Percentiles rank a stretch among this genome's conserved stretches.
Evolutionary conservation across 2,888 invertebrate genomes (phyloP).

Genomic region (Drosophila nr. medialis): DNA sequence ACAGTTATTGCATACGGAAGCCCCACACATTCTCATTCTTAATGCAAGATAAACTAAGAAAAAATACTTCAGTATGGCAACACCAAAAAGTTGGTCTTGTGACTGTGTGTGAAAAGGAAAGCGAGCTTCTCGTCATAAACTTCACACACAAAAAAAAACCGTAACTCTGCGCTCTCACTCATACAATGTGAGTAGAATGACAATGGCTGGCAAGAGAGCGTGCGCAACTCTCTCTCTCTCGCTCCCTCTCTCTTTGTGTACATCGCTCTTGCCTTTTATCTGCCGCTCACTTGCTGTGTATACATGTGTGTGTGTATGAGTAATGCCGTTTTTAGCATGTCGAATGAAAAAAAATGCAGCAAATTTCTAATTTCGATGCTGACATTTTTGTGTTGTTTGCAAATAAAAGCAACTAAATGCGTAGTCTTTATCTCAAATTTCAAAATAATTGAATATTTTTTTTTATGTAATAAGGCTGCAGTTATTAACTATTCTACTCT

Average conservation of each 20-base stretch:
- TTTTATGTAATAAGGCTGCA: slow-evolving; percentile 48
- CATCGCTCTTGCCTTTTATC: slow-evolving; percentile 28
- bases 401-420: slow-evolving; percentile 49
- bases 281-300: slow-evolving; percentile 25
- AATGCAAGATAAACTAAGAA: slow-evolving; percentile 32
- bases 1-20: slow-evolving; percentile 31
- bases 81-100: slow-evolving; percentile 68
- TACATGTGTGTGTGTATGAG: slow-evolving; percentile 57
- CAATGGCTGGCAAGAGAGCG: slow-evolving; percentile 53
- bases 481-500: slow-evolving; percentile 32
- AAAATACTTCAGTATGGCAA: slow-evolving; percentile 64
- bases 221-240: slow-evolving; percentile 46
- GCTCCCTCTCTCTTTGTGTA: slow-evolving; percentile 6
- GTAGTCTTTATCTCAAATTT: slow-evolving; percentile 29
- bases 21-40: slow-evolving; percentile 21
- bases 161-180: slow-evolving; percentile 55
- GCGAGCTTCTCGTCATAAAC: slow-evolving; percentile 68
- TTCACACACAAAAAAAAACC: slow-evolving; percentile 57
- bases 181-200: slow-evolving; percentile 25
- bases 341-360: slow-evolving; percentile 51
- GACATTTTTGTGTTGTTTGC: slow-evolving; percentile 59
- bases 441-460: slow-evolving; percentile 26
- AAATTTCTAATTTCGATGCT: slow-evolving; percentile 63
- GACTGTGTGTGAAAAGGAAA: slow-evolving; percentile 68
- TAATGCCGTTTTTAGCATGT: slow-evolving; percentile 75